Evolutionary conservation across 2,888 invertebrate species (phyloP), one percentile per base, ranked within the genome.

Genomic region (Atrina japonica): DNA sequence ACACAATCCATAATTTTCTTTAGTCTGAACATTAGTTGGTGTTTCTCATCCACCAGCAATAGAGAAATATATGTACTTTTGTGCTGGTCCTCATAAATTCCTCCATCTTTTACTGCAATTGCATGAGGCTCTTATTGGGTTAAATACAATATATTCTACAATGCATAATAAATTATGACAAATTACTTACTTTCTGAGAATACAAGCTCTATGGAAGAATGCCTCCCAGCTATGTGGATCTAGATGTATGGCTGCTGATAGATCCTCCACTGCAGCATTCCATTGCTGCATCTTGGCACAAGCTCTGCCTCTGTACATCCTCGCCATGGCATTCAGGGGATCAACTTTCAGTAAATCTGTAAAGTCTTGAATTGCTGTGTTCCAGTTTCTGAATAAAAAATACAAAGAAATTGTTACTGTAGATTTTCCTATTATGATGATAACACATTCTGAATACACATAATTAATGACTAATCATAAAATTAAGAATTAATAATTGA

Each of bases 211-310:
- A 64, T 89, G 84, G 73, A 88, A 91, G 77, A 88, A 89, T 3
- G 90, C 89, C 71, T 85, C 69, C 84, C 88, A 86, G 76, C 85
- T 85, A 50, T 83, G 78, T 16, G 91, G 91, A 75, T 90, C 85
- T 14, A 90, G 83, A 74, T 90, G 91, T 56, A 91, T 86, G 16
- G 89, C 87, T n/a, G 87, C 87, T 30, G 88, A 88, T 53, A 91
- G 77, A 66, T 91, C 91, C 66, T 86, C 81, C n/a, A 90, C 83
- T 0, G 91, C 88, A 21, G 77, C 73, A 30, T 82, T 83, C 88
- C 88, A 90, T 53, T 87, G 83, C 35, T 83, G 79, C 77, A 89
- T 77, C 52, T 89, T 83, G 27, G 88, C 80, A 66, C 85, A 85
- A 3, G 88, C 87, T 23, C 85, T 81, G 3, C 89, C 90, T 16